These are phyloP conservation scores for Branchipolynoe longqiensis DNA, from an alignment of 2,888 invertebrate genomes.

Conservation along the genomic window DNA sequence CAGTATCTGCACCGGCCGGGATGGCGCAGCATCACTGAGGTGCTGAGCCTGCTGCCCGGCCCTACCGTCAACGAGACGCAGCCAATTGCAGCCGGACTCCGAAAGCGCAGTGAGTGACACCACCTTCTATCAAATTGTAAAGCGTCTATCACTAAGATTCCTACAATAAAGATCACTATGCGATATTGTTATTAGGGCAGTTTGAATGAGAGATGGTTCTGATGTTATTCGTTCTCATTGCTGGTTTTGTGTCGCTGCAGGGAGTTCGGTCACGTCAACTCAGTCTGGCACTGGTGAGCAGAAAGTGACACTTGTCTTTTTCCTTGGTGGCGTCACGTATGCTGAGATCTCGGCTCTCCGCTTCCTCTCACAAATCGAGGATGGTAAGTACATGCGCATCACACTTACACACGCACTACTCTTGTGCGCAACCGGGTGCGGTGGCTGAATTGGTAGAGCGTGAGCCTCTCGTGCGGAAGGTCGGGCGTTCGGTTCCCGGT, in stretches of 20 bases:
- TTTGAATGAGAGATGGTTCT: no score
- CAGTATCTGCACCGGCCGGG: slow-evolving; percentile 83
- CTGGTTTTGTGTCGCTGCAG: no score
- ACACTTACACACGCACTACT: no score
- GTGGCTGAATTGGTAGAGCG: no score
- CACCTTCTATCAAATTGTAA: not conserved
- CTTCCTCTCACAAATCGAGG: slow-evolving; percentile 84
- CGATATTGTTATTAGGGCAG: no score
- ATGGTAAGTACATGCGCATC: slow-evolving; percentile 82
- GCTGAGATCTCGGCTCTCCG: slow-evolving; percentile 89
- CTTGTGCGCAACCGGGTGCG: no score
- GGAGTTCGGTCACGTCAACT: slow-evolving; percentile 81
- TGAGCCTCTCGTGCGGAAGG: no score
- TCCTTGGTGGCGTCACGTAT: slow-evolving; percentile 97
- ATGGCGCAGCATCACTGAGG: slow-evolving; percentile 89
- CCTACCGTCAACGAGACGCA: slow-evolving; percentile 83
- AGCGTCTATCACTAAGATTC: not conserved
- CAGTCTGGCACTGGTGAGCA: slow-evolving; percentile 81
- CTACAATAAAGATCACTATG: no score
- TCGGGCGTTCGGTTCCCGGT: no score
- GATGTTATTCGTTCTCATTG: no score
- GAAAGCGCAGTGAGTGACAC: slow-evolving; percentile 80
- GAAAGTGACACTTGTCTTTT: slow-evolving; percentile 92
- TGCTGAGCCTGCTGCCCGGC: slow-evolving; percentile 91
- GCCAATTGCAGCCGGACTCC: slow-evolving; percentile 81